These are phyloP conservation scores for Psittacula cyanocephala DNA, from an alignment of 2,113 vertebrate species.

Conservation along the genomic window DNA sequence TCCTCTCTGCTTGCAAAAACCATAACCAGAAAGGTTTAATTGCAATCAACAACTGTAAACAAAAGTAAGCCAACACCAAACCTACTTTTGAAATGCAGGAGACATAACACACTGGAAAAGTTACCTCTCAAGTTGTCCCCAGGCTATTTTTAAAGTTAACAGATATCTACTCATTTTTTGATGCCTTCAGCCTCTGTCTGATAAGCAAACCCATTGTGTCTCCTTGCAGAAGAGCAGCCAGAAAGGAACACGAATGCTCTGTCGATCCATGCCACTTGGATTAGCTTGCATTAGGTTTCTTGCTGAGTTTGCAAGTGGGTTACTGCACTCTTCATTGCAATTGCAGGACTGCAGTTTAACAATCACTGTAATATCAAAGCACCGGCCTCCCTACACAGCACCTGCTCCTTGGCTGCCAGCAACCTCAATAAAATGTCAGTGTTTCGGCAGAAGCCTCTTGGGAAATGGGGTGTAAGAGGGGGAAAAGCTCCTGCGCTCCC, in stretches of 20 bases:
- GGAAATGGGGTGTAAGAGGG: background rate
- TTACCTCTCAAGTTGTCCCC: background rate
- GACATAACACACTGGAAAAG: background rate
- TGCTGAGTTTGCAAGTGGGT: background rate
- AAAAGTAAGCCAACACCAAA: background rate
- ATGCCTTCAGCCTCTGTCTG: background rate
- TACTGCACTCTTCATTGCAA: background rate
- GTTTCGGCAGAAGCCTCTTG: background rate
- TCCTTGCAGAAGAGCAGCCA: background rate
- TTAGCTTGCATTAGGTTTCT: background rate
- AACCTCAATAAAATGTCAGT: accelerated
- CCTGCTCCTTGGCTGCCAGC: background rate
- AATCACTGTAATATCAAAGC: background rate
- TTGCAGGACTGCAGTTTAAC: accelerated
- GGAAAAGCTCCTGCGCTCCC: background rate
- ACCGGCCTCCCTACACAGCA: background rate
- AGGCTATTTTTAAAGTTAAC: background rate
- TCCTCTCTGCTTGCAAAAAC: background rate
- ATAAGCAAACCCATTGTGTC: background rate
- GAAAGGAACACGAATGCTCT: background rate
- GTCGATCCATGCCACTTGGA: background rate
- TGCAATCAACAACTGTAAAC: background rate
- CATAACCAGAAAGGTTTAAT: background rate
- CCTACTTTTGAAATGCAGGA: background rate
- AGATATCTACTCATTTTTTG: background rate